These are phyloP conservation scores for Cybosia mesomella DNA, from an alignment of 2,888 invertebrate genomes.

Conservation along the genomic window DNA sequence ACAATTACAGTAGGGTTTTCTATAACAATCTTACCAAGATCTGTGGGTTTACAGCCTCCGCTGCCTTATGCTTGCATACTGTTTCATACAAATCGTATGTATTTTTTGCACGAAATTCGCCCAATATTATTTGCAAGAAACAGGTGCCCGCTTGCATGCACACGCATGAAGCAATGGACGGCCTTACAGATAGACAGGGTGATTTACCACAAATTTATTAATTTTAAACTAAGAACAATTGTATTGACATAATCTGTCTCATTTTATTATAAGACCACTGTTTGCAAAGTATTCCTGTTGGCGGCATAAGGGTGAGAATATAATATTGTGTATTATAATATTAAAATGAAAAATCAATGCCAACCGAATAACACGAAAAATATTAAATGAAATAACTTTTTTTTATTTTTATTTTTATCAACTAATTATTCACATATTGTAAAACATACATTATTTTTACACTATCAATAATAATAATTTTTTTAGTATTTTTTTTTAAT, in stretches of 20 bases:
- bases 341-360: neutral
- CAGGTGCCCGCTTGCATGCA: too few relatives aligned
- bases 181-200: neutral
- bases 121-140: too few relatives aligned
- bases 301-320: neutral
- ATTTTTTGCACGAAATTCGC: too few relatives aligned
- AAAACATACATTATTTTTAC: conserved; percentile 50
- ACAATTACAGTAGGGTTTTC: neutral
- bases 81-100: neutral
- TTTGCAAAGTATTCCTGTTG: neutral
- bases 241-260: neutral
- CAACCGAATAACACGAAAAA: conserved; percentile 1
- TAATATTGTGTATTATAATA: neutral
- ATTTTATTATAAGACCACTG: neutral
- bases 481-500: conserved; percentile 35
- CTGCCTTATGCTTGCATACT: neutral
- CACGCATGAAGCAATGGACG: neutral
- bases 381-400: conserved; percentile 11
- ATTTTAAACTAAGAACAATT: neutral
- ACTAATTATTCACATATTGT: conserved; percentile 48
- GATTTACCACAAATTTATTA: too few relatives aligned
- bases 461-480: conserved; percentile 33
- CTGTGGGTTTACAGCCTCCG: neutral
- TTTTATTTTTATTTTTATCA: conserved; percentile 32
- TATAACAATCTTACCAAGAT: neutral